A percentile compares a stretch with the other conserved stretches of the same genome.
phyloP scores from a whole-genome alignment of 2,797 vertebrate species.

The Sebastiscus tertius region DNA sequence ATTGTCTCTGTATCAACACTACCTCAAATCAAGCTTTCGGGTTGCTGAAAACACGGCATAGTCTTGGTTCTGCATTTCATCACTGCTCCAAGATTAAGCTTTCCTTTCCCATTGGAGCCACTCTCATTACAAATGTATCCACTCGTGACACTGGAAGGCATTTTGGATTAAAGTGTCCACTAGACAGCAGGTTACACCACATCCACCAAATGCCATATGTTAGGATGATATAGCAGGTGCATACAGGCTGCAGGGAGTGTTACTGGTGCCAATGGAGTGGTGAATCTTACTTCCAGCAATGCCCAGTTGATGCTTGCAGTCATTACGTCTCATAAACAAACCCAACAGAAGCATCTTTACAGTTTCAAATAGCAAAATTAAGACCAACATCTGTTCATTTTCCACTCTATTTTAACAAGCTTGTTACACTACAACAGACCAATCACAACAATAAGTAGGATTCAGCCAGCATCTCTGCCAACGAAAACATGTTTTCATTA shows the following conservation, averaged over 20 bases:
- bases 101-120: neutral
- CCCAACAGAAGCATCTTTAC: neutral
- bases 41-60: neutral
- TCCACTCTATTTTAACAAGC: neutral
- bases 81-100: neutral
- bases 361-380: neutral
- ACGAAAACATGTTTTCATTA: neutral
- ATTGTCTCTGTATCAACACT: neutral
- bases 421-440: neutral
- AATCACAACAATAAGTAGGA: neutral
- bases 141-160: neutral
- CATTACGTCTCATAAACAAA: neutral
- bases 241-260: neutral
- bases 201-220: conserved; percentile 40
- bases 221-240: conserved; percentile 28
- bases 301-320: neutral
- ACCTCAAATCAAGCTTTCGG: neutral
- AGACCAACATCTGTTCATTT: neutral
- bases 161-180: conserved; percentile 4
- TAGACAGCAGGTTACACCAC: conserved; percentile 12
- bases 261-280: neutral
- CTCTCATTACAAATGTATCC: neutral
- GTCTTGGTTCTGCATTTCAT: neutral
- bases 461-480: neutral
- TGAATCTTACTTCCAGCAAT: neutral